Base-by-base conservation (phyloP, 1,140 invertebrate species). In the Paraescarpia echinospica region DNA sequence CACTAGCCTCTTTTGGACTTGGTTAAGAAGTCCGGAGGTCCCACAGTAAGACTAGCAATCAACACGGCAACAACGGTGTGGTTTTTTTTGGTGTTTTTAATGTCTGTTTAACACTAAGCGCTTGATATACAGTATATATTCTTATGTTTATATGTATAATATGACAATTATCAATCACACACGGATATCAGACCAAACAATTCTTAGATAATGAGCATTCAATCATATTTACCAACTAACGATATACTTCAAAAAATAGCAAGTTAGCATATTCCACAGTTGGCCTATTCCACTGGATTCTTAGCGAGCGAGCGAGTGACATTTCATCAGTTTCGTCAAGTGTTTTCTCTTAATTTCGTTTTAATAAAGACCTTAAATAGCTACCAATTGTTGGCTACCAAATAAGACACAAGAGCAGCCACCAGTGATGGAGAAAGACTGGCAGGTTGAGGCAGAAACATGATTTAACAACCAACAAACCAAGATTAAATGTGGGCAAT, bases 101-200 rank as follows among this genome's bases (percentile, higher is more conserved):
- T 77, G 59, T 77, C 59, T 77, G 59, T 77, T 18, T 77, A 77
- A 77, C 59, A 77, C 59, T 77, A 77, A 77, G 59, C 59, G 59
- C 59, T 27, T 77, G 59, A 77, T 77, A 77, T 77, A 77, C 59
- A 77, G 59, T 77, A 77, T 77, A 77, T 77, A 77, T 77, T 77
- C 59, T 77, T 77, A 77, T 77, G 59, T 77, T 77, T 77, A 22
- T 77, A 77, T 77, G 59, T 77, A 77, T 77, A 77, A 77, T 77
- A 77, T 77, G 59, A 77, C 59, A 77, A 77, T 77, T 77, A 77
- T 77, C 59, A 77, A 77, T 77, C 59, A 77, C 59, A 77, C 59
- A 77, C 59, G 2, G 9, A 77, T 77, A 77, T 77, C 59, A 77
- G 59, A 77, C 59, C 59, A 77, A 77, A 77, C 59, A 77, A 77